phyloP scores from a whole-genome alignment of 2,113 vertebrate genomes.

The zebrafish (Danio rerio) region DNA sequence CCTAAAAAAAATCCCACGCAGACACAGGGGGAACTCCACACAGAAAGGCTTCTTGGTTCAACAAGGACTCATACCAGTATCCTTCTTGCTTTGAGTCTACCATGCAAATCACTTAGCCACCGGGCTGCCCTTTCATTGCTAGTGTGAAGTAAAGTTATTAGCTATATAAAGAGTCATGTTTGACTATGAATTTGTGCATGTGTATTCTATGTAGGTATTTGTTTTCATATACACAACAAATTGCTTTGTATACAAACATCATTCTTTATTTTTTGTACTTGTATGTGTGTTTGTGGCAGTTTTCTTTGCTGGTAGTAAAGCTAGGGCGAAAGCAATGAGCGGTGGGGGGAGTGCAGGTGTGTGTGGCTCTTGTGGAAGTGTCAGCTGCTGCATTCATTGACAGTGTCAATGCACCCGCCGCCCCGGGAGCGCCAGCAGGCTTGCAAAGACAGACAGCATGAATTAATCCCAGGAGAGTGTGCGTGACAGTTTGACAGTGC shows the following conservation, averaged over 20 bases:
- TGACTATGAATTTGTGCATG: too few species aligned
- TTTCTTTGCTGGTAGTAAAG: conserved; percentile 54
- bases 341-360: conserved; percentile 60
- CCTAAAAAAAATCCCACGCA: too few species aligned
- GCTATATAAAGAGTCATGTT: too few species aligned
- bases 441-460: conserved; percentile 96
- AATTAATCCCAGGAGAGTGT: conserved; percentile 96
- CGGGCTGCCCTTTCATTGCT: too few species aligned
- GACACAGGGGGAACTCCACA: too few species aligned
- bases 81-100: too few species aligned
- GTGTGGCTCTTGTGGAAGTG: conserved; percentile 79
- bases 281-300: background rate
- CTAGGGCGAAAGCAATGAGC: conserved; percentile 81
- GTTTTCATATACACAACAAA: background rate
- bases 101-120: too few species aligned
- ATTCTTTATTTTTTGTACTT: conserved; percentile 19
- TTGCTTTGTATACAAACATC: background rate
- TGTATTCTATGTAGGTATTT: background rate
- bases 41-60: too few species aligned
- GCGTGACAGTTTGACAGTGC: conserved; percentile 96
- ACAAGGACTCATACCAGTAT: too few species aligned
- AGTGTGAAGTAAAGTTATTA: too few species aligned
- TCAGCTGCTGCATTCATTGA: conserved; percentile 84
- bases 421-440: conserved; percentile 88
- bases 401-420: conserved; percentile 88